Evolutionary conservation across 2,888 invertebrate genomes (phyloP), one percentile per base, ranked within the genome.

Genomic region (Hyles lineata): DNA sequence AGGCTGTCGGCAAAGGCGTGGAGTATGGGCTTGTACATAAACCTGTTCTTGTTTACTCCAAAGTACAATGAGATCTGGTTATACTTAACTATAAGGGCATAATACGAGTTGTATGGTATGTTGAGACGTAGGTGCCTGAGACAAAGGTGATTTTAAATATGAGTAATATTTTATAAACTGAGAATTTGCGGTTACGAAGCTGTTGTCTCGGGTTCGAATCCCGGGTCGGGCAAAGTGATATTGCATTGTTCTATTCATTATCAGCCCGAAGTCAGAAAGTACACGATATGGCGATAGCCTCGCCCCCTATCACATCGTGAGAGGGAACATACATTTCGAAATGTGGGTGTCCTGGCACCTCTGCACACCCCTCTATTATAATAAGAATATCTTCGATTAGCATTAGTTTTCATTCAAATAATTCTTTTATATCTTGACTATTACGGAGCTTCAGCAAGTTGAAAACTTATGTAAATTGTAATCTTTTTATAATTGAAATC

Each of bases 41-140:
- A 87, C 87, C 85, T 78, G 87, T 87, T 86, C 81, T 82, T 83
- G 83, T 87, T 86, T 83, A 84, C 80, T 86, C 84, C 85, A 82
- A 79, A 78, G 74, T 74, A 81, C 82, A 83, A 83, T 81, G 81
- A 80, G 81, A 80, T 79, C 75, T 76, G 74, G 71, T 78, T 75
- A 72, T 73, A 71, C 70, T 72, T 71, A 43, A 58, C 50, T 50
- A 67, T 50, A 50, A 6, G 21, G 23, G 43, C n/a, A 43, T 50
- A 50, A 21, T 43, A 43, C 11, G 9, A 21, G 21, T n/a, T 50
- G 50, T 67, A 19, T 43, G 67, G 6, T 21, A 63, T 63, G 21
- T 23, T 6, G 25, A 25, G 17, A 25, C 4, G 25, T 60, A 5
- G 25, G 23, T 25, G 7, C 17, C 4, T 55, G 6, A n/a, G n/a